Evolutionary conservation across 2,797 vertebrate species (phyloP).

Genomic region (Otolemur crassicaudatus): DNA sequence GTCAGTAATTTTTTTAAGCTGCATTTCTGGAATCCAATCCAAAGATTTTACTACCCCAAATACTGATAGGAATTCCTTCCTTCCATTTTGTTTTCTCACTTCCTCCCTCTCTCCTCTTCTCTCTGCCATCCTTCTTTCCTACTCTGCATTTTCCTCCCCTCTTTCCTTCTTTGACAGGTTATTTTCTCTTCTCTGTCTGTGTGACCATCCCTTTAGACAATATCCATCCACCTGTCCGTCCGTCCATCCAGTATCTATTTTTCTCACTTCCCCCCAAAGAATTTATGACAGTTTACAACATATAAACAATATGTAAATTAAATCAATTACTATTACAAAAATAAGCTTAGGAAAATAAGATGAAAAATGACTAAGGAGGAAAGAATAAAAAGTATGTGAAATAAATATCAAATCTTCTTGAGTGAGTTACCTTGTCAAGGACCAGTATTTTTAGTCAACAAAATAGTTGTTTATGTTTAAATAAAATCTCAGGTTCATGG

Average conservation of each 20-base stretch:
- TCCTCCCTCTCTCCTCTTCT: background rate
- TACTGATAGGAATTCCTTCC: background rate
- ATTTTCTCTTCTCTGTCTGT: background rate
- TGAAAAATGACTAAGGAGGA: background rate
- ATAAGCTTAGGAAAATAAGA: background rate
- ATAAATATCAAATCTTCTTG: background rate
- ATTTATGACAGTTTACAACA: background rate
- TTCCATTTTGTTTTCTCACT: background rate
- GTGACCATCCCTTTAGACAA: background rate
- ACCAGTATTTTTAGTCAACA: background rate
- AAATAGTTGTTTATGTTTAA: slow-evolving; percentile 3
- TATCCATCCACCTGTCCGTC: too few relatives aligned
- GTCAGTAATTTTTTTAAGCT: background rate
- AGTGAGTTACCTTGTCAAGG: background rate
- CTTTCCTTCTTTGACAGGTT: background rate
- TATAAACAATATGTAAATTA: background rate
- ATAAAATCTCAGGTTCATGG: background rate
- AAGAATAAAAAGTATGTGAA: background rate
- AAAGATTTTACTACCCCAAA: background rate
- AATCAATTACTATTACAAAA: background rate
- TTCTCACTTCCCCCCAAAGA: background rate
- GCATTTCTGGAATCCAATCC: background rate
- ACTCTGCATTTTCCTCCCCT: background rate
- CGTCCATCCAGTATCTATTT: background rate
- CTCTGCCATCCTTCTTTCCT: background rate